phyloP scores from a whole-genome alignment of 2,113 vertebrate species.

The Burhinus oedicnemus region DNA sequence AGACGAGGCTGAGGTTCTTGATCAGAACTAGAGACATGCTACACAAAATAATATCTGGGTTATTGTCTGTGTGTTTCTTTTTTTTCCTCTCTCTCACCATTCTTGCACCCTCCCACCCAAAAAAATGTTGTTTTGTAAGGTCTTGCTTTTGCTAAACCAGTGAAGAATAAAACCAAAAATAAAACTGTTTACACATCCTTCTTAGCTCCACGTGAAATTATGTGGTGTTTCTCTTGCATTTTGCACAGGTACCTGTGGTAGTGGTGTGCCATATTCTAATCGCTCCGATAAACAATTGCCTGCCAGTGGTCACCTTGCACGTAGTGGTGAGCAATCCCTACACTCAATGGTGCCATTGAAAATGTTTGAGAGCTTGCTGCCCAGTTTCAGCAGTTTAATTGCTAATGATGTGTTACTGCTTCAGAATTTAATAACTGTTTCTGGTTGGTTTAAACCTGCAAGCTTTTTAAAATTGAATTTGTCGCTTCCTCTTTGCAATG shows the following conservation, averaged over 20 bases:
- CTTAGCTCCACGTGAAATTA: background rate
- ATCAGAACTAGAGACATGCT: background rate
- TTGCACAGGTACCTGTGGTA: background rate
- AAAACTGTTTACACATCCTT: background rate
- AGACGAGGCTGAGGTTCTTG: background rate
- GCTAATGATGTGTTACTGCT: slow-evolving; percentile 30
- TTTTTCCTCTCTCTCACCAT: background rate
- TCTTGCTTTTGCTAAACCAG: background rate
- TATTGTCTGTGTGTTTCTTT: background rate
- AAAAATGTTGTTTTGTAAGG: background rate
- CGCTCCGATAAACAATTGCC: background rate
- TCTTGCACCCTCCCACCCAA: background rate
- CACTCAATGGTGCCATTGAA: background rate
- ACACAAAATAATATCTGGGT: background rate
- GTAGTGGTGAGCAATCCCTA: background rate
- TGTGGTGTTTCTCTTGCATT: background rate
- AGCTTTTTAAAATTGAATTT: slow-evolving; percentile 25
- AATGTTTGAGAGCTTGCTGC: background rate
- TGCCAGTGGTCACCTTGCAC: background rate
- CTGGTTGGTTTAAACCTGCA: slow-evolving; percentile 28
- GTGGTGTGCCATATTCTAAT: background rate
- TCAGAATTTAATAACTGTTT: slow-evolving; percentile 48
- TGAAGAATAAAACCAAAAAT: background rate
- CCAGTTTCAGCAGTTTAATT: slow-evolving; percentile 21
- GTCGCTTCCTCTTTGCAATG: slow-evolving; percentile 39